phyloP scores from a whole-genome alignment of 1,140 invertebrate genomes.

The Wasmannia auropunctata region DNA sequence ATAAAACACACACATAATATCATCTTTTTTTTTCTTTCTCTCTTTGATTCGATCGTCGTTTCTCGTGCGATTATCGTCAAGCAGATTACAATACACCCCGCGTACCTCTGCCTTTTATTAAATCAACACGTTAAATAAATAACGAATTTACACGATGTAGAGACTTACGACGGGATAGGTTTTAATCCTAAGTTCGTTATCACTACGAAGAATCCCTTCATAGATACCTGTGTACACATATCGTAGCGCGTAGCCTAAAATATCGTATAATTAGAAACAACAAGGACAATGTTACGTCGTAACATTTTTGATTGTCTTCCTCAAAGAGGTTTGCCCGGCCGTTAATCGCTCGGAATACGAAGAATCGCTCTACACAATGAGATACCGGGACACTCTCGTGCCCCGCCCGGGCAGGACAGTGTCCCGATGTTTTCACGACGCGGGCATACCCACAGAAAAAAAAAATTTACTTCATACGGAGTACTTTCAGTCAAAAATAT shows the following conservation, averaged over 20 bases:
- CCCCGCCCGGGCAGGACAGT: background rate
- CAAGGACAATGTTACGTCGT: constrained; percentile 84
- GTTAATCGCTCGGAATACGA: constrained; percentile 35
- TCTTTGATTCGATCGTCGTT: constrained; percentile 14
- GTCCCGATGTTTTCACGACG: constrained; percentile 30
- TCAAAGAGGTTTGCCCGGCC: constrained; percentile 77
- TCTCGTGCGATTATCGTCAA: constrained; percentile 21
- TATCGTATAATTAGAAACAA: constrained; percentile 83
- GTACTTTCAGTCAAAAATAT: constrained; percentile 79
- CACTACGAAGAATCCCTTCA: constrained; percentile 53
- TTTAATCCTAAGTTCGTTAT: constrained; percentile 59
- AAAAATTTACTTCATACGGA: constrained; percentile 70
- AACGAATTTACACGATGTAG: constrained; percentile 46
- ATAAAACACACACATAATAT: constrained; percentile 3
- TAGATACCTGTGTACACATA: constrained; percentile 47
- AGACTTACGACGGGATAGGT: constrained; percentile 46
- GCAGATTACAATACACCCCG: constrained; percentile 27
- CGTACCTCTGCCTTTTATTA: constrained; percentile 34
- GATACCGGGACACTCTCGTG: background rate
- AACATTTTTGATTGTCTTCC: constrained; percentile 86
- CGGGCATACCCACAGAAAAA: constrained; percentile 30
- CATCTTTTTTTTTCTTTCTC: background rate
- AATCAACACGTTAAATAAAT: constrained; percentile 60
- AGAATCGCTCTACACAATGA: constrained; percentile 25
- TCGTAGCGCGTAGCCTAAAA: constrained; percentile 65